phyloP scores from a whole-genome alignment of 2,888 invertebrate species.

The Eupithecia inturbata region DNA sequence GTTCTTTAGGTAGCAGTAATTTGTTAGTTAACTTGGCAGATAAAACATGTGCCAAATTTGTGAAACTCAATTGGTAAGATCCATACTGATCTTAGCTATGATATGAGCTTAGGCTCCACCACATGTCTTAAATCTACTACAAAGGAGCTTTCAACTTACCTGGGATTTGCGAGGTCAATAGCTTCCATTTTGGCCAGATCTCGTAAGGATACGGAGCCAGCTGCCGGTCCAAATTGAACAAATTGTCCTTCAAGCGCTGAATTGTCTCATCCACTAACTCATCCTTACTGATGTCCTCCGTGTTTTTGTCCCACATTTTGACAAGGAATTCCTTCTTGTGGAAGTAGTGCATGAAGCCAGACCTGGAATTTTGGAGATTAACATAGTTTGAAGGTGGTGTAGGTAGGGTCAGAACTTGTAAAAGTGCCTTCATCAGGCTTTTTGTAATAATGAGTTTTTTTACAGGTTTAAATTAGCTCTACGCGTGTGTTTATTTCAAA shows the following conservation, averaged over 20 bases:
- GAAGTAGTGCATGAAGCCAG: conserved; percentile 95
- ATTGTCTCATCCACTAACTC: conserved; percentile 87
- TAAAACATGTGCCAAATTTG: neutral
- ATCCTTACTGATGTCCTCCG: conserved; percentile 89
- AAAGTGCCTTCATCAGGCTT: too few species aligned
- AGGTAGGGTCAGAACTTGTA: too few species aligned
- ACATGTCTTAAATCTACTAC: neutral
- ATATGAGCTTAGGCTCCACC: neutral
- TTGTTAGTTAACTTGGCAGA: neutral
- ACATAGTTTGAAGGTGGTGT: too few species aligned
- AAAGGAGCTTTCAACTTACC: conserved; percentile 58
- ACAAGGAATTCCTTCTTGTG: conserved; percentile 92
- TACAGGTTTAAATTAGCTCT: neutral
- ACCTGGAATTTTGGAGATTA: conserved; percentile 64
- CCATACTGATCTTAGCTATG: neutral
- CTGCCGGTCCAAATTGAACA: conserved; percentile 89
- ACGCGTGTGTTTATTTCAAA: neutral
- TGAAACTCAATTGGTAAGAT: neutral
- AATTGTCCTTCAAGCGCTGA: conserved; percentile 86
- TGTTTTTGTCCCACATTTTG: conserved; percentile 92
- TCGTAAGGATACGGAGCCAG: conserved; percentile 97
- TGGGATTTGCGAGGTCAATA: conserved; percentile 88
- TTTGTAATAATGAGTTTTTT: neutral
- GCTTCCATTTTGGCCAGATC: conserved; percentile 93
- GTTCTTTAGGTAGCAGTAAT: too few species aligned